Percentiles rank a stretch among this genome's conserved stretches.
These are phyloP conservation scores for Heliconius congener DNA, from an alignment of 1,140 invertebrate species.

Conservation along the genomic window DNA sequence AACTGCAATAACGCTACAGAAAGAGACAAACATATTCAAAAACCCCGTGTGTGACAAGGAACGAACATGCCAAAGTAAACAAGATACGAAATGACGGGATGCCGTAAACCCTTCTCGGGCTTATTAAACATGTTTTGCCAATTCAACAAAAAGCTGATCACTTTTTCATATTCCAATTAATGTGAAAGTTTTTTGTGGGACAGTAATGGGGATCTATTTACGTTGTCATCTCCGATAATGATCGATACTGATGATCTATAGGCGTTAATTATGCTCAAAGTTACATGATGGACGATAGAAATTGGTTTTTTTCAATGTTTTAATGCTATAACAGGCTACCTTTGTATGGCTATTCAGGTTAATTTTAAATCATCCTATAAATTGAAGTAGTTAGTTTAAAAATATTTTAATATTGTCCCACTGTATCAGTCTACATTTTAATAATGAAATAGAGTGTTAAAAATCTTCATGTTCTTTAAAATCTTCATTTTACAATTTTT, in stretches of 20 bases:
- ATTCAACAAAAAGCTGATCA: conserved; percentile 5
- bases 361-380: too few species aligned
- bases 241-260: conserved; percentile 1
- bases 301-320: neutral
- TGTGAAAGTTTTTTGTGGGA: neutral
- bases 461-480: too few species aligned
- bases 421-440: too few species aligned
- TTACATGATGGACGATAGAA: neutral
- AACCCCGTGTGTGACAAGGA: neutral
- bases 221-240: conserved; percentile 1
- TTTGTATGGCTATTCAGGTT: neutral
- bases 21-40: neutral
- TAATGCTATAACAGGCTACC: neutral
- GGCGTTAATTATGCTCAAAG: neutral
- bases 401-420: too few species aligned
- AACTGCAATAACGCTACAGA: neutral
- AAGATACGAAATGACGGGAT: neutral
- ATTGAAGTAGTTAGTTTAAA: too few species aligned
- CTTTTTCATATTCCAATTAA: conserved; percentile 3
- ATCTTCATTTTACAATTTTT: too few species aligned
- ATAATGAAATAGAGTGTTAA: too few species aligned
- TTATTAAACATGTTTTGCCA: neutral
- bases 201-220: neutral
- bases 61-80: neutral
- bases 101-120: neutral